phyloP scores from a whole-genome alignment of 1,140 invertebrate genomes.

The Leptinotarsa undecemlineata region DNA sequence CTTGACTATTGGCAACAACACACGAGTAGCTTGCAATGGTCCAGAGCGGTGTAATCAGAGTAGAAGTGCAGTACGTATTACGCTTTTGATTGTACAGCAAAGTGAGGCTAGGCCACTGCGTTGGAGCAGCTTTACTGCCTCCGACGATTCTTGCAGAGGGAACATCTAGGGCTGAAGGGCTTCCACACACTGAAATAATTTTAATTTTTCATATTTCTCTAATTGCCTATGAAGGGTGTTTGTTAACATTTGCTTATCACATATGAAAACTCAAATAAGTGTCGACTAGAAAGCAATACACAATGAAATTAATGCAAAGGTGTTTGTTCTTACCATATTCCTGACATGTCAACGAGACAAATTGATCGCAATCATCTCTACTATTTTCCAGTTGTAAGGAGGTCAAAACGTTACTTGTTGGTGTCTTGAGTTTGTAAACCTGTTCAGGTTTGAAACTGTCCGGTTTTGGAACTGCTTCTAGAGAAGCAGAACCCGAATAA shows the following conservation, averaged over 20 bases:
- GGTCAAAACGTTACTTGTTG: constrained; percentile 41
- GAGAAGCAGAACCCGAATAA: constrained; percentile 56
- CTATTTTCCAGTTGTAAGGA: constrained; percentile 30
- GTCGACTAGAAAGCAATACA: too few relatives aligned
- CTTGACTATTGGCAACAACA: constrained; percentile 45
- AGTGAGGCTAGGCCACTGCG: constrained; percentile 64
- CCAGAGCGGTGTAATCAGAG: constrained; percentile 63
- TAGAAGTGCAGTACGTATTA: constrained; percentile 63
- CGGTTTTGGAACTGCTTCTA: constrained; percentile 49
- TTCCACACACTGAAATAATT: constrained; percentile 56
- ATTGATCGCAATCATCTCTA: constrained; percentile 55
- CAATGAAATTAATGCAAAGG: not conserved
- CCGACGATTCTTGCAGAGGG: constrained; percentile 58
- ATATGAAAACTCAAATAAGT: too few relatives aligned
- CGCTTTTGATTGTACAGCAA: constrained; percentile 60
- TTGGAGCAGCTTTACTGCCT: constrained; percentile 55
- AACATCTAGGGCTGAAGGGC: constrained; percentile 50
- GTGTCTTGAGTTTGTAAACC: constrained; percentile 50
- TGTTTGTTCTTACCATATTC: constrained; percentile 58
- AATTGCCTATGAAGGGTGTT: too few relatives aligned
- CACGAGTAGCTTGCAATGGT: constrained; percentile 64
- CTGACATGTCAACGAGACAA: constrained; percentile 62
- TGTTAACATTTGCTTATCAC: too few relatives aligned
- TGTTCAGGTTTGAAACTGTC: constrained; percentile 34
- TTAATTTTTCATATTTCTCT: too few relatives aligned